These are phyloP conservation scores for Eospalax fontanierii DNA, from an alignment of 2,797 vertebrate species.

Conservation along the genomic window DNA sequence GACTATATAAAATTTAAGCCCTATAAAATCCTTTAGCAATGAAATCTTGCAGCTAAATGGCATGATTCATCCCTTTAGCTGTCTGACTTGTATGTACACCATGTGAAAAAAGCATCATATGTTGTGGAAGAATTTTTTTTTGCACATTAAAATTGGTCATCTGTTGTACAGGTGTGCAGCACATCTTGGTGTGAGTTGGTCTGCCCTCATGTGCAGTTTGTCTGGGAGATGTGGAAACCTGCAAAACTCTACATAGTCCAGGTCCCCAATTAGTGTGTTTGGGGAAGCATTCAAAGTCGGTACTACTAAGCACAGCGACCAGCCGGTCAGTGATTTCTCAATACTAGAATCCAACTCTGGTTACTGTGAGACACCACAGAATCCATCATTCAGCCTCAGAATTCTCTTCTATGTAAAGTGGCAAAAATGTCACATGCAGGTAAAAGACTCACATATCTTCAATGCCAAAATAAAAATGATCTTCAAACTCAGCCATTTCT, in stretches of 20 bases:
- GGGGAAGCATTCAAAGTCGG: slow-evolving; percentile 73
- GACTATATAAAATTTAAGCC: slow-evolving; percentile 84
- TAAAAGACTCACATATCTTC: neutral
- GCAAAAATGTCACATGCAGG: neutral
- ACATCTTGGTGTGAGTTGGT: slow-evolving; percentile 84
- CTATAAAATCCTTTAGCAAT: slow-evolving; percentile 82
- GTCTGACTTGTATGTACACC: slow-evolving; percentile 58
- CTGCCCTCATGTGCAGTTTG: slow-evolving; percentile 84
- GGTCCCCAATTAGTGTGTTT: slow-evolving; percentile 81
- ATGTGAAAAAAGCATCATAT: slow-evolving; percentile 76
- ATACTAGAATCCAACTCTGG: slow-evolving; percentile 26
- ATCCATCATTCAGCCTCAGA: neutral
- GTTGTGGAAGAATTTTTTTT: slow-evolving; percentile 64
- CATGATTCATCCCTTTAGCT: slow-evolving; percentile 61
- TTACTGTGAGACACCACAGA: slow-evolving; percentile 33
- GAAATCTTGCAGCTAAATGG: slow-evolving; percentile 79
- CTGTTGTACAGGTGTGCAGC: slow-evolving; percentile 90
- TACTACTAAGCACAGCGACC: slow-evolving; percentile 11
- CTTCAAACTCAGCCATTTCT: neutral
- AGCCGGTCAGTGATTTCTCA: slow-evolving; percentile 43
- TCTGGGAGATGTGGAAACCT: slow-evolving; percentile 86
- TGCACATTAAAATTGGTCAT: slow-evolving; percentile 87
- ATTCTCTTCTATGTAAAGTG: slow-evolving; percentile 30
- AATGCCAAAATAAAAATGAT: neutral
- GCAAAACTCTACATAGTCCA: slow-evolving; percentile 83